These are phyloP conservation scores for Amphipoea lucens DNA, from an alignment of 2,888 invertebrate genomes.

Conservation along the genomic window DNA sequence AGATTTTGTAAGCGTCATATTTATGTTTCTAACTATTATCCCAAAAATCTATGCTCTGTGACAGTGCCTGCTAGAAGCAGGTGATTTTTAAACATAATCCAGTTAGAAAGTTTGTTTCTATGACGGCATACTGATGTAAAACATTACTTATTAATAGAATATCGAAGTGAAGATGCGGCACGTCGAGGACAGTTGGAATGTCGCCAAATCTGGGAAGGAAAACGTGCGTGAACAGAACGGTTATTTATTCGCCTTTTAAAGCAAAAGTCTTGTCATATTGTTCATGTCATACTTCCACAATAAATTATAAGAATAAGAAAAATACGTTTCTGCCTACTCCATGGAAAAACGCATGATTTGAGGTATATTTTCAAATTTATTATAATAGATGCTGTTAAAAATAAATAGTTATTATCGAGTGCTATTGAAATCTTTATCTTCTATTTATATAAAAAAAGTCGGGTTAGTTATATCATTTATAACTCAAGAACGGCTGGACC, in stretches of 20 bases:
- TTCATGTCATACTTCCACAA: not conserved
- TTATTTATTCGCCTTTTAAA: slow-evolving; percentile 38
- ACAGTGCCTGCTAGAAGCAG: too few species aligned
- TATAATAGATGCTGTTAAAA: not conserved
- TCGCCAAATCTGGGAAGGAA: slow-evolving; percentile 11
- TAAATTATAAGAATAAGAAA: slow-evolving; percentile 2
- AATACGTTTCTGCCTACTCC: not conserved
- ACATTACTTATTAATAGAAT: slow-evolving; percentile 13
- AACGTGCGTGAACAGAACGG: slow-evolving; percentile 9
- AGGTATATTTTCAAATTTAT: not conserved
- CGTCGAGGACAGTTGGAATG: slow-evolving; percentile 17
- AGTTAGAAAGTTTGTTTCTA: not conserved
- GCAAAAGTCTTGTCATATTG: slow-evolving; percentile 3
- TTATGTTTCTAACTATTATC: not conserved
- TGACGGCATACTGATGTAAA: not conserved
- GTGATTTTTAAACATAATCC: not conserved
- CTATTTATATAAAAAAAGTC: too few species aligned
- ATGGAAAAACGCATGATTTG: not conserved
- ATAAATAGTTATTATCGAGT: not conserved
- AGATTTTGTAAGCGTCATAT: not conserved
- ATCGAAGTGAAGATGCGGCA: not conserved
- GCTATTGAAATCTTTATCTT: not conserved
- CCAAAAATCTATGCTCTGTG: not conserved
- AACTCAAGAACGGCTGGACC: too few species aligned
- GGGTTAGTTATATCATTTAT: too few species aligned